Percentiles rank a stretch among this genome's conserved stretches.
Evolutionary conservation across 37 sponge, comb jelly and placozoan species (phyloP).

Genomic region (Haliclona indistincta): DNA sequence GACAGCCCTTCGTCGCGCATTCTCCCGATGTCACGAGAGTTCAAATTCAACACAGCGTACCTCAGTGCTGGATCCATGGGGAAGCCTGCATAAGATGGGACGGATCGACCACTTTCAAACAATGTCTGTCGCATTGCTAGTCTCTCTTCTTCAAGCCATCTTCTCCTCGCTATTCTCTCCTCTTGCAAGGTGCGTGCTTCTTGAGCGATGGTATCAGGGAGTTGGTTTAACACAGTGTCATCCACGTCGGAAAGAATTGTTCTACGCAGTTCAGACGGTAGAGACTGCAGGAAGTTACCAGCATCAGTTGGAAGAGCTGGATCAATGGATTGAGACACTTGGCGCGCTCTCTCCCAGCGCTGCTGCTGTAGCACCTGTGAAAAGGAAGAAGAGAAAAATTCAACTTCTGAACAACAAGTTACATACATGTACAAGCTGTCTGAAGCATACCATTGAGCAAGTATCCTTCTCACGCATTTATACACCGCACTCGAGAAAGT

Average conservation of each 20-base stretch:
- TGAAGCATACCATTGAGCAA: too few relatives aligned
- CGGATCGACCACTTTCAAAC: conserved; percentile 15
- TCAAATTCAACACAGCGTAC: conserved; percentile 44
- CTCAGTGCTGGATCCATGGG: not conserved
- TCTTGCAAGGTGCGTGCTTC: conserved; percentile 69
- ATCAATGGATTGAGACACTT: not conserved
- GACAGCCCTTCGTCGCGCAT: not conserved
- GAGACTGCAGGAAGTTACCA: conserved; percentile 65
- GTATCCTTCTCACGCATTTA: too few relatives aligned
- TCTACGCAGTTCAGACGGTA: conserved; percentile 74
- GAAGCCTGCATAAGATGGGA: not conserved
- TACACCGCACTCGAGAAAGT: too few relatives aligned
- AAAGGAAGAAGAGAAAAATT: not conserved
- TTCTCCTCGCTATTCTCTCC: conserved; percentile 43
- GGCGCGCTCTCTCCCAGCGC: conserved; percentile 34
- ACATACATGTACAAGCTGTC: too few relatives aligned
- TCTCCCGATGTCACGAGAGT: not conserved
- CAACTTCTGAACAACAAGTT: too few relatives aligned
- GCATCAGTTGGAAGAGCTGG: conserved; percentile 54
- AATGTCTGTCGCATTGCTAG: conserved; percentile 32
- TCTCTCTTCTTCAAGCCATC: conserved; percentile 63
- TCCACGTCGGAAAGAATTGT: conserved; percentile 90
- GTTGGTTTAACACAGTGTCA: conserved; percentile 61
- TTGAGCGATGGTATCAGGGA: conserved; percentile 73
- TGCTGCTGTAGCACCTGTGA: conserved; percentile 70